Evolutionary conservation across 2,797 vertebrate species (phyloP), one percentile per base, ranked within the genome.

Genomic region (Syndactyla subalaris): DNA sequence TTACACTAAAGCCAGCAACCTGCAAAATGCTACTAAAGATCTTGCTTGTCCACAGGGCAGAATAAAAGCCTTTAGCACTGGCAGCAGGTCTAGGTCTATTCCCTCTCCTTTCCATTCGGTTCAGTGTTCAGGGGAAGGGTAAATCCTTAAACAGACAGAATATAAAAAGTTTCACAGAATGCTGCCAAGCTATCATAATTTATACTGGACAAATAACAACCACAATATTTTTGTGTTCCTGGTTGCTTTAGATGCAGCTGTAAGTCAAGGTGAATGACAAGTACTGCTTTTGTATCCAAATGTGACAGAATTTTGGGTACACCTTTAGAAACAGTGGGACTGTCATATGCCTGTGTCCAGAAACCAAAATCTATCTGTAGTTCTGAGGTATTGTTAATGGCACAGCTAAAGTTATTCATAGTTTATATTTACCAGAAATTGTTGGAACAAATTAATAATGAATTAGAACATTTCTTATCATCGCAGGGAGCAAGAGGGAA

Each of bases 381-480:
- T 94, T 97, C 84, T 93, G 93, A 89, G 87, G 88, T 93, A 96
- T 88, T 75, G 55, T 95, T 97, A 97, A 97, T 97, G 93, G 89
- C 95, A 96, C 75, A 85, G 74, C 72, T 90, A 95, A 88, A 95
- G 88, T 97, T 97, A 98, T 98, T 98, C 97, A 97, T 97, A 97
- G 85, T 92, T 78, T 95, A 95, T 92, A 94, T 95, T 96, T 97
- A 91, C 96, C 96, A 97, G 95, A 97, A 97, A 98, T 97, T 97
- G 98, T 94, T 94, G 79, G 89, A 95, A 59, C 94, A 96, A 97
- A 98, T 98, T 97, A 98, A 97, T 98, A 98, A 98, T 98, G 98
- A 97, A 98, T 97, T 93, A 97, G 94, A 96, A 96, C 95, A 95
- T 91, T 97, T 95, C 95, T 97, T 97, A 91, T 97, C 86, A 66